phyloP scores from a whole-genome alignment of 2,113 vertebrate genomes.

The Tachuris rubrigastra region DNA sequence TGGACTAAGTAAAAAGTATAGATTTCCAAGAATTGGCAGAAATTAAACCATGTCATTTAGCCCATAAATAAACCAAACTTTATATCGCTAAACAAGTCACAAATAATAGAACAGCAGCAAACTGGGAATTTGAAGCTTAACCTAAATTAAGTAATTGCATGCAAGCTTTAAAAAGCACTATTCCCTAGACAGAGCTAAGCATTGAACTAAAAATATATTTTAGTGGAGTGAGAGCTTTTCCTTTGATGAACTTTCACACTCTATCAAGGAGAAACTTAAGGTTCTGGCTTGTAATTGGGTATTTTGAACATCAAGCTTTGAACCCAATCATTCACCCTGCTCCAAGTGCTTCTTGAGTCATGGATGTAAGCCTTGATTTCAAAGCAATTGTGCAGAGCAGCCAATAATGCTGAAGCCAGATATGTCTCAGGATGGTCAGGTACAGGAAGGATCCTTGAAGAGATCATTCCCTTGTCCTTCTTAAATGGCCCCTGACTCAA shows the following conservation, averaged over 20 bases:
- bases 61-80: slow-evolving; percentile 51
- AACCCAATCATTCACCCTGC: neutral
- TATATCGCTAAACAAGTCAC: slow-evolving; percentile 42
- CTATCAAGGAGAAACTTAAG: neutral
- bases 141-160: slow-evolving; percentile 62
- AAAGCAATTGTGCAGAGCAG: neutral
- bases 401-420: neutral
- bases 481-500: neutral
- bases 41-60: slow-evolving; percentile 37
- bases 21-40: slow-evolving; percentile 22
- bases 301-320: neutral
- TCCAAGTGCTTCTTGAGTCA: neutral
- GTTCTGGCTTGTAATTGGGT: neutral
- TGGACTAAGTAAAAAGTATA: neutral
- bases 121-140: slow-evolving; percentile 51
- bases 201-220: slow-evolving; percentile 48
- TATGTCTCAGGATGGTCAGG: neutral
- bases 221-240: slow-evolving; percentile 10
- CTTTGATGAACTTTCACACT: slow-evolving; percentile 25
- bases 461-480: neutral
- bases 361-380: neutral
- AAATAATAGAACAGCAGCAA: slow-evolving; percentile 59
- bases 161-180: slow-evolving; percentile 44
- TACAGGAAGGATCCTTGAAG: neutral
- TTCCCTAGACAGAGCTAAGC: slow-evolving; percentile 19